Percentiles rank a stretch among this genome's conserved stretches.
Conservation (phyloP, 2,797 vertebrate genomes). For the Helicolenus hilgendorfi region DNA sequence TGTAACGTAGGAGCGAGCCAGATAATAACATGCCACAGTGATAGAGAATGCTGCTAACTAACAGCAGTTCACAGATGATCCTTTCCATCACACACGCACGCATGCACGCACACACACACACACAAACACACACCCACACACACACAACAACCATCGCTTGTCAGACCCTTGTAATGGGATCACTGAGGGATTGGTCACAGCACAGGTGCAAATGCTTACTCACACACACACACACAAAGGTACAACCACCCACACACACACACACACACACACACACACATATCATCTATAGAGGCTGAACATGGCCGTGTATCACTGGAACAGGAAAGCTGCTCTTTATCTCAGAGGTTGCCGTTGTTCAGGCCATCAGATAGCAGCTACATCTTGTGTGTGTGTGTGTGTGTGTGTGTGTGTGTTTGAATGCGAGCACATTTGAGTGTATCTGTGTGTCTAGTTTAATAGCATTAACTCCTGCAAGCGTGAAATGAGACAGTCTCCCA, state of each 20-base stretch:
- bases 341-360: constrained; percentile 47
- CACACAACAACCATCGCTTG: constrained; percentile 48
- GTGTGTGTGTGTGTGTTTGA: constrained; percentile 32
- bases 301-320: constrained; percentile 58
- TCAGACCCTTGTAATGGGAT: constrained; percentile 76
- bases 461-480: constrained; percentile 79
- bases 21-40: constrained; percentile 92
- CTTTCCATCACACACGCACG: constrained; percentile 78
- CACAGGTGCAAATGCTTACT: constrained; percentile 55
- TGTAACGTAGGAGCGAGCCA: constrained; percentile 64
- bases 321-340: constrained; percentile 67
- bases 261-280: constrained; percentile 32
- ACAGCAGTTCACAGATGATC: constrained; percentile 85
- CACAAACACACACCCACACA: constrained; percentile 60
- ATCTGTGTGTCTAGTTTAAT: constrained; percentile 72
- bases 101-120: constrained; percentile 63
- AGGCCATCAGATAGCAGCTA: constrained; percentile 64
- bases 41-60: constrained; percentile 90
- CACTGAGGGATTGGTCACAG: constrained; percentile 73
- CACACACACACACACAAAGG: constrained; percentile 41
- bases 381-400: constrained; percentile 43
- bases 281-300: constrained; percentile 38
- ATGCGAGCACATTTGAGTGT: constrained; percentile 44
- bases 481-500: constrained; percentile 84
- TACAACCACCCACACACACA: constrained; percentile 21